Percentiles rank a stretch among this genome's conserved stretches.
These are phyloP conservation scores for Lipophrys pholis DNA, from an alignment of 2,113 vertebrate genomes.

Conservation along the genomic window DNA sequence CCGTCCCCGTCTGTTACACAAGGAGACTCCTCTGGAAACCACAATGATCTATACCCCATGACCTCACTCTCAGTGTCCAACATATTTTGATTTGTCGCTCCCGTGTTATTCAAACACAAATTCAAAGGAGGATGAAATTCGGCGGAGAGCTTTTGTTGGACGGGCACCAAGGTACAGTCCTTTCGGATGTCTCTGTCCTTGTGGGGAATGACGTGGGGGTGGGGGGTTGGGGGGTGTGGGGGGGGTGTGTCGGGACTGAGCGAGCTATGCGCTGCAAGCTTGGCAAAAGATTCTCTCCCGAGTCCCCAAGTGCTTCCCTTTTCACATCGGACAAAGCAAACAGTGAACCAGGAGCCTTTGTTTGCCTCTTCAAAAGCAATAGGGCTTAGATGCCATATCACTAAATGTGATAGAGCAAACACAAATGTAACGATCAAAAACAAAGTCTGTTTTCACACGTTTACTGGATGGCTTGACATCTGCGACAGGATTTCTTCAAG, in stretches of 20 bases:
- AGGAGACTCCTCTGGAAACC: conserved; percentile 75
- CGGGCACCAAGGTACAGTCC: conserved; percentile 74
- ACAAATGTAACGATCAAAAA: conserved; percentile 38
- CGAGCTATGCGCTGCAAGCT: conserved; percentile 42
- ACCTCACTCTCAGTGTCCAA: conserved; percentile 76
- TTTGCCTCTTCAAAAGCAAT: conserved; percentile 53
- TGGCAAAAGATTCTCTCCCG: conserved; percentile 59
- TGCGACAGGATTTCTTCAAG: conserved; percentile 5
- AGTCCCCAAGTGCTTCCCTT: conserved; percentile 46
- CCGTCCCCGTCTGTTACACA: conserved; percentile 69
- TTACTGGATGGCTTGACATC: conserved; percentile 7
- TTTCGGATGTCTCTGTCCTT: conserved; percentile 77
- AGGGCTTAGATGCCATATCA: conserved; percentile 42
- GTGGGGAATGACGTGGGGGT: conserved; percentile 57
- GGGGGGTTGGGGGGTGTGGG: conserved; percentile 52
- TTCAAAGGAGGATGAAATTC: conserved; percentile 80
- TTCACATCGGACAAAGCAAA: conserved; percentile 59
- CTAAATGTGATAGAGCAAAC: conserved; percentile 36
- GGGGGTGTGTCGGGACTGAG: too few species aligned
- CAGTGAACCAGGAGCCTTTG: conserved; percentile 45
- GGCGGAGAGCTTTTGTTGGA: conserved; percentile 81
- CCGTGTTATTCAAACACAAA: conserved; percentile 80
- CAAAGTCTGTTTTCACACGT: conserved; percentile 19
- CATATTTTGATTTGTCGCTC: conserved; percentile 80
- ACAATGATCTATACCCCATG: conserved; percentile 75